Conservation (phyloP, 2,888 invertebrate species). For the Synanthedon myopaeformis region DNA sequence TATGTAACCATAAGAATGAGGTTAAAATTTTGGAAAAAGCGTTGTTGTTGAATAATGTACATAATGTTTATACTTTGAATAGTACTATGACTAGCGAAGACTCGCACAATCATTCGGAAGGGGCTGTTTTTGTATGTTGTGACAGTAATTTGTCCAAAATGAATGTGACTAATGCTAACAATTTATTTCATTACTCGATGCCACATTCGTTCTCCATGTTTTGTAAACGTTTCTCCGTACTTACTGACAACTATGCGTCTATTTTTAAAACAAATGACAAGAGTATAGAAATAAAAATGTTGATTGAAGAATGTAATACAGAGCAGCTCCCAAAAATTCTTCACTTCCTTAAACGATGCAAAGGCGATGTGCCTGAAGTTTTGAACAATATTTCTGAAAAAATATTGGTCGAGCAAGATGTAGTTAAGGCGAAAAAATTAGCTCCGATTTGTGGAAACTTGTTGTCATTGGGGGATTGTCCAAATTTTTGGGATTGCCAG, state of each 20-base stretch:
- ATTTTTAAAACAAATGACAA: conserved; percentile 31
- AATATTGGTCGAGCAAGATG: conserved; percentile 45
- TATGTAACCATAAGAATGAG: conserved; percentile 72
- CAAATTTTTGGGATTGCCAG: conserved; percentile 63
- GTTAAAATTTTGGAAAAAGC: conserved; percentile 44
- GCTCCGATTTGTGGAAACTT: conserved; percentile 71
- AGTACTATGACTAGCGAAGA: conserved; percentile 46
- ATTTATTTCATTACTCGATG: conserved; percentile 79
- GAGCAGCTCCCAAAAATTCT: conserved; percentile 73
- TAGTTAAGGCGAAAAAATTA: conserved; percentile 40
- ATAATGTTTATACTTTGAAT: conserved; percentile 35
- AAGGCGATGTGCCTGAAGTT: conserved; percentile 35
- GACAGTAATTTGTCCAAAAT: conserved; percentile 75
- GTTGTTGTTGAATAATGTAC: conserved; percentile 23
- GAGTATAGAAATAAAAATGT: conserved; percentile 55
- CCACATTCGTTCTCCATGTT: conserved; percentile 76
- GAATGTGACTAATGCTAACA: conserved; percentile 73
- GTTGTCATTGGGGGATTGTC: conserved; percentile 75
- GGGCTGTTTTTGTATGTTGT: conserved; percentile 74
- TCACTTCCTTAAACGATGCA: conserved; percentile 67
- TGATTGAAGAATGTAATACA: conserved; percentile 71
- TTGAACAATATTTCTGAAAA: conserved; percentile 35
- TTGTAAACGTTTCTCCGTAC: conserved; percentile 75
- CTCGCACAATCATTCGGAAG: conserved; percentile 41
- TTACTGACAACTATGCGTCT: conserved; percentile 72